A percentile compares a stretch with the other conserved stretches of the same genome.
Conservation (phyloP, 1,140 invertebrate genomes). For the Scaptomyza pallida region DNA sequence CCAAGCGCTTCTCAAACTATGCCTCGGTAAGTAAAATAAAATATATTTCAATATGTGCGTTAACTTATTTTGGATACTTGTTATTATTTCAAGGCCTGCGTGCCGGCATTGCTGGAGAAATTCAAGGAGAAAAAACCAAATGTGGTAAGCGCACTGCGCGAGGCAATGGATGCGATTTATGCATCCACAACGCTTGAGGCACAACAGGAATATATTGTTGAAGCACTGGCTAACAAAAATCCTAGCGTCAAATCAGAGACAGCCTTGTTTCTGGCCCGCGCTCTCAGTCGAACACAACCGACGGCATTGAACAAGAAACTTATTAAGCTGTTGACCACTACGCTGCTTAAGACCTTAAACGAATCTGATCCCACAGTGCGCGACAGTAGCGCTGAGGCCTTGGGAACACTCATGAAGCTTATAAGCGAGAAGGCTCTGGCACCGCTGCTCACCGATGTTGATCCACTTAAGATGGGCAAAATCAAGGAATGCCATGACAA, state of each 20-base stretch:
- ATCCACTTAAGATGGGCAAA: conserved; percentile 96
- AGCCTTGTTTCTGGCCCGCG: conserved; percentile 93
- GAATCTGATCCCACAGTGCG: conserved; percentile 91
- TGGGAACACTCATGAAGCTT: conserved; percentile 97
- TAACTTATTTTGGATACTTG: not conserved
- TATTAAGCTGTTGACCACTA: conserved; percentile 92
- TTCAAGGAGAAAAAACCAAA: conserved; percentile 99
- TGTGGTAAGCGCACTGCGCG: conserved; percentile 93
- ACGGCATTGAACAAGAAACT: conserved; percentile 95
- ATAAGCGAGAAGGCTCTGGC: conserved; percentile 95
- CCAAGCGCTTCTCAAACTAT: conserved; percentile 94
- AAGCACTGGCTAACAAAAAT: conserved; percentile 97
- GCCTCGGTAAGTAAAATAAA: conserved; percentile 84
- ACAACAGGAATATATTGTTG: conserved; percentile 93
- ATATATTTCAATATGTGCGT: not conserved
- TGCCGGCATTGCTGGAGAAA: conserved; percentile 94
- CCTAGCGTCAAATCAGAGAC: conserved; percentile 97
- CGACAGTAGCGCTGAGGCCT: conserved; percentile 93
- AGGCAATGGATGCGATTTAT: conserved; percentile 97
- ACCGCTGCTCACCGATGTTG: conserved; percentile 94
- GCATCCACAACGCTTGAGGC: conserved; percentile 92
- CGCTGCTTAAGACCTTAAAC: conserved; percentile 93
- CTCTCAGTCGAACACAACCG: conserved; percentile 92
- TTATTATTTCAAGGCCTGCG: conserved; percentile 85
- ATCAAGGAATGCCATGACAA: conserved; percentile 98